Evolutionary conservation across 2,888 invertebrate genomes (phyloP).

Genomic region (Agriopis aurantiaria): DNA sequence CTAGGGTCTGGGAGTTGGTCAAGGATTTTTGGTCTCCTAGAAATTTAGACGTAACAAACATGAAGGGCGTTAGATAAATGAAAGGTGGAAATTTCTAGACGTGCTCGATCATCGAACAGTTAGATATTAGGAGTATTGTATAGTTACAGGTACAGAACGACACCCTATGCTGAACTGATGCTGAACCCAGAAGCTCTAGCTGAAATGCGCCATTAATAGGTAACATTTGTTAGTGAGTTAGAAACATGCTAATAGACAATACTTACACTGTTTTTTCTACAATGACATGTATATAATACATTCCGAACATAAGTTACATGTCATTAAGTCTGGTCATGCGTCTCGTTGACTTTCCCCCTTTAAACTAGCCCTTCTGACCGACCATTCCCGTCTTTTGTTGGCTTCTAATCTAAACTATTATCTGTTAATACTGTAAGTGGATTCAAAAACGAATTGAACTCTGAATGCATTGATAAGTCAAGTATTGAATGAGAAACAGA

Average conservation of each 20-base stretch:
- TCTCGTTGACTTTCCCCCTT: conserved; percentile 22
- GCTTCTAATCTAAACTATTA: conserved; percentile 34
- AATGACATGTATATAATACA: too few species aligned
- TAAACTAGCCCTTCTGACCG: conserved; percentile 16
- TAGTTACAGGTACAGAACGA: too few species aligned
- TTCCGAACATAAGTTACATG: neutral
- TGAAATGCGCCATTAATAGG: too few species aligned
- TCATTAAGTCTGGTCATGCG: conserved; percentile 10
- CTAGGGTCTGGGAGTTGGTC: conserved; percentile 3
- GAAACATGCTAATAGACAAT: too few species aligned
- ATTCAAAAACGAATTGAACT: conserved; percentile 27
- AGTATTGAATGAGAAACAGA: conserved; percentile 13
- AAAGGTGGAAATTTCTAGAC: neutral
- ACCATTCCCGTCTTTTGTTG: conserved; percentile 12
- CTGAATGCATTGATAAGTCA: conserved; percentile 5
- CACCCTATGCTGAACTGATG: too few species aligned
- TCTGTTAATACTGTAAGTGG: conserved; percentile 25
- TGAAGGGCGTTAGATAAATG: neutral
- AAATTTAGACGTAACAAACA: neutral
- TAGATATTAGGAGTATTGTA: too few species aligned
- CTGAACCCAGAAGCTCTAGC: too few species aligned
- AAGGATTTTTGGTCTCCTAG: conserved; percentile 10
- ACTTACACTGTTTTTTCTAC: neutral
- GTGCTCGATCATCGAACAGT: too few species aligned
- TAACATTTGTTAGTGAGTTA: neutral